Percentiles rank a stretch among this genome's conserved stretches.
Evolutionary conservation across 2,888 invertebrate species (phyloP).

Genomic region (Oxyscelio sp.): DNA sequence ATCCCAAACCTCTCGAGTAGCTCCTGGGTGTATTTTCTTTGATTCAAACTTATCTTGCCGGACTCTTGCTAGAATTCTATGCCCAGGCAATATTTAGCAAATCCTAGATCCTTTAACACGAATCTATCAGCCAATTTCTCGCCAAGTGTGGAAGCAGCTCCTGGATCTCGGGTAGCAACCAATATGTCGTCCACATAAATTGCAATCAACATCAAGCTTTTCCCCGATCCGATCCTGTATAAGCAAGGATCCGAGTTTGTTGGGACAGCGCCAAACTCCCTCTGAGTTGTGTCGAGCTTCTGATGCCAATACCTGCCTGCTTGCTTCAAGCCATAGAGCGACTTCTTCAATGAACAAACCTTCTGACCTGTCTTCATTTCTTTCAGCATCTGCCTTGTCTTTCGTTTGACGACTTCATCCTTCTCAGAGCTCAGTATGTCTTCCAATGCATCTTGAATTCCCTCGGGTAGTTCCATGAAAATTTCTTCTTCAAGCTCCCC

Average conservation of each 20-base stretch:
- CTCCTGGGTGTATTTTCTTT: background rate
- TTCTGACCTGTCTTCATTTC: background rate
- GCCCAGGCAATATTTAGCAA: background rate
- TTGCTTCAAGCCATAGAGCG: constrained; percentile 4
- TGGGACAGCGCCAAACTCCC: background rate
- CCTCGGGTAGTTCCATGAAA: background rate
- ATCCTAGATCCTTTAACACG: background rate
- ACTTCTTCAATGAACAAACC: background rate
- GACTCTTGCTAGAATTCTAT: background rate
- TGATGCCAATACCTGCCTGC: background rate
- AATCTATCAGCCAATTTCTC: background rate
- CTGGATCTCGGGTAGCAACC: background rate
- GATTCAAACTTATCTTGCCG: background rate
- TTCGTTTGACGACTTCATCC: background rate
- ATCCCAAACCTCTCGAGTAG: background rate
- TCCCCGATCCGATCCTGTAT: background rate
- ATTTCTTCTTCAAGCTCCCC: background rate
- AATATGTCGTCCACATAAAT: background rate
- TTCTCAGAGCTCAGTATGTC: background rate
- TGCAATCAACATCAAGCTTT: background rate
- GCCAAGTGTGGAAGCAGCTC: background rate
- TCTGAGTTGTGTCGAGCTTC: background rate
- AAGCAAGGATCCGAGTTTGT: background rate
- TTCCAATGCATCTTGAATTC: background rate
- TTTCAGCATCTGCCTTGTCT: background rate